phyloP scores from a whole-genome alignment of 2,888 invertebrate species.

The Apamea sordens region DNA sequence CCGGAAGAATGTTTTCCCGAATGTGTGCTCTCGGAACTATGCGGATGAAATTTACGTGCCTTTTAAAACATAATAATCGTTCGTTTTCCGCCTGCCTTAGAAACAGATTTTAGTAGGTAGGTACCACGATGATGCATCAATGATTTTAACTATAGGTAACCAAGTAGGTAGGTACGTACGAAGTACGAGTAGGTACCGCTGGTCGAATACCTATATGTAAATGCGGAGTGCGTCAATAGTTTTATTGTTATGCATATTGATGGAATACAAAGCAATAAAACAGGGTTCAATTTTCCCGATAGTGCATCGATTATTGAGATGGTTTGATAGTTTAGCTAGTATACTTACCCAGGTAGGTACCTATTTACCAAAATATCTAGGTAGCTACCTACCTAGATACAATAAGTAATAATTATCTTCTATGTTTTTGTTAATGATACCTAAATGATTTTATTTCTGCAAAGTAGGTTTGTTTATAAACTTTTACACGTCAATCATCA shows the following conservation, averaged over 20 bases:
- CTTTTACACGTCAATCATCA: too few relatives aligned
- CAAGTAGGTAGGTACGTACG: neutral
- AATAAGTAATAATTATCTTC: too few relatives aligned
- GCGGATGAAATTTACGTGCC: neutral
- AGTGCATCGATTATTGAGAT: conserved; percentile 36
- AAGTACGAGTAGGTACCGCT: neutral
- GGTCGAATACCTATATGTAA: conserved; percentile 13
- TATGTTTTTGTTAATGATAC: too few relatives aligned
- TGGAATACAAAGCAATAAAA: conserved; percentile 34
- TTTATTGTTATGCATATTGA: conserved; percentile 45
- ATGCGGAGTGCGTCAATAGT: conserved; percentile 37
- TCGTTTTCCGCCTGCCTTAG: neutral
- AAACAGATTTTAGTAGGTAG: neutral
- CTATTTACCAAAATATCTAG: neutral
- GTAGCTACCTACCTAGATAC: too few relatives aligned
- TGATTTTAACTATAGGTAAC: conserved; percentile 1
- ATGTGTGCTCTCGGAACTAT: neutral
- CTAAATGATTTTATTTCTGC: too few relatives aligned
- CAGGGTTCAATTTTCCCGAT: conserved; percentile 2
- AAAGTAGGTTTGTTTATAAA: too few relatives aligned
- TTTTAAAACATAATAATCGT: too few relatives aligned
- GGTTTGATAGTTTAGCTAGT: conserved; percentile 8
- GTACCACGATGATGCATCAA: neutral
- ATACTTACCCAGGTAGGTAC: neutral
- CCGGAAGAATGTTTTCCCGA: neutral